Conservation (phyloP, 2,797 vertebrate species). For the Pseudomugil gertrudae region DNA sequence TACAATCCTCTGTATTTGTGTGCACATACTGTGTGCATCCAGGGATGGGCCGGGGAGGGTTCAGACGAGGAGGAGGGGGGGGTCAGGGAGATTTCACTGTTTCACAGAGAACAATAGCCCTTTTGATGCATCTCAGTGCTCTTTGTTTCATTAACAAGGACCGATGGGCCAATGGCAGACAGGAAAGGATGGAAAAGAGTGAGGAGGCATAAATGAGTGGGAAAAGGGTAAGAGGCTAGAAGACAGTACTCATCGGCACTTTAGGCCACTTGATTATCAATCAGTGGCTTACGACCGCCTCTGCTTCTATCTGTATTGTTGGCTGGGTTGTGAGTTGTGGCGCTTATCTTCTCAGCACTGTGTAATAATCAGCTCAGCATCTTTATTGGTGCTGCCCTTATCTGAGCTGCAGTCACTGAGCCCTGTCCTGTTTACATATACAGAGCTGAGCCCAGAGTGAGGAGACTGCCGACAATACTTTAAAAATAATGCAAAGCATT, state of each 20-base stretch:
- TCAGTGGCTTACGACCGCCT: constrained; percentile 56
- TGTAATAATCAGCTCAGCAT: constrained; percentile 63
- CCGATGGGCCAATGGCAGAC: constrained; percentile 64
- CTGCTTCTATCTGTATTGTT: constrained; percentile 36
- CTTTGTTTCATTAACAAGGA: constrained; percentile 75
- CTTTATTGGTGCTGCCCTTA: constrained; percentile 65
- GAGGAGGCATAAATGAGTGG: constrained; percentile 44
- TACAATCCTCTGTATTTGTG: constrained; percentile 62
- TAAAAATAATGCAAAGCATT: constrained; percentile 35
- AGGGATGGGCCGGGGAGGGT: constrained; percentile 42
- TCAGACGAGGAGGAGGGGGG: constrained; percentile 14
- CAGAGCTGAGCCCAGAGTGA: constrained; percentile 38
- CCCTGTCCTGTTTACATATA: constrained; percentile 70
- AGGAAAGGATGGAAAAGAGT: constrained; percentile 56
- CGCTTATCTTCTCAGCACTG: constrained; percentile 61
- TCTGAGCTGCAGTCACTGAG: constrained; percentile 53
- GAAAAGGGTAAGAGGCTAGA: constrained; percentile 34
- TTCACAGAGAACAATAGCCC: constrained; percentile 74
- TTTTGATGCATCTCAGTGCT: constrained; percentile 75
- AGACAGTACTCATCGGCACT: constrained; percentile 28
- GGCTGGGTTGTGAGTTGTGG: constrained; percentile 31
- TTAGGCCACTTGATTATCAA: constrained; percentile 53
- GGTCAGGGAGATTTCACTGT: constrained; percentile 68
- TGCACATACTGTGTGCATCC: constrained; percentile 56
- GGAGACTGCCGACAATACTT: constrained; percentile 9